These are phyloP conservation scores for Hecatera dysodea DNA, from an alignment of 2,888 invertebrate genomes.

Conservation along the genomic window DNA sequence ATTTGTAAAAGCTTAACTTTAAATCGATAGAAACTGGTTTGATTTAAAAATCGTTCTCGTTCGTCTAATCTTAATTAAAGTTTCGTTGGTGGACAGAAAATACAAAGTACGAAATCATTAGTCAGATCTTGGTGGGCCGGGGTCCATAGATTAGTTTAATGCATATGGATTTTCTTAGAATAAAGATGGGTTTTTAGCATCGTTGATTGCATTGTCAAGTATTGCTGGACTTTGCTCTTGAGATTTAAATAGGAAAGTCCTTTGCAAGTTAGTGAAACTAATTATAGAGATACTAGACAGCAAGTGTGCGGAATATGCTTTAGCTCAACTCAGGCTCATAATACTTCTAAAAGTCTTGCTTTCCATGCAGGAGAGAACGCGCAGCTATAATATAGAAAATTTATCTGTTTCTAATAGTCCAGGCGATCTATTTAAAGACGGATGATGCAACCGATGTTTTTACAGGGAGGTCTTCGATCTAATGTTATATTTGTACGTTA, in stretches of 20 bases:
- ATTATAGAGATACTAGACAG: conserved; percentile 25
- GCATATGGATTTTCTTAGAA: conserved; percentile 44
- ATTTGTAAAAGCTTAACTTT: conserved; percentile 36
- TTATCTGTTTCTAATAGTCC: conserved; percentile 69
- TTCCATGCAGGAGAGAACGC: conserved; percentile 24
- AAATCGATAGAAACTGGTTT: conserved; percentile 44
- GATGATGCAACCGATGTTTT: conserved; percentile 71
- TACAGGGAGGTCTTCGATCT: conserved; percentile 62
- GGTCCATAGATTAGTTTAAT: conserved; percentile 32
- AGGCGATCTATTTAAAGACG: conserved; percentile 66
- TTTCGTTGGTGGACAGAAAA: conserved; percentile 45
- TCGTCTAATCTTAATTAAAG: conserved; percentile 49
- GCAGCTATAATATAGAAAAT: conserved; percentile 56
- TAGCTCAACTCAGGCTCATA: neutral
- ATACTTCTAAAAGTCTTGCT: conserved; percentile 8
- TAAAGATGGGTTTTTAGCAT: conserved; percentile 14
- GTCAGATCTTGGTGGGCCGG: conserved; percentile 14
- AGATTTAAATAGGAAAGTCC: conserved; percentile 31
- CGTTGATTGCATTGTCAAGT: conserved; percentile 10
- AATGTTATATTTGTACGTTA: conserved; percentile 64
- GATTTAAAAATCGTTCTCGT: conserved; percentile 33
- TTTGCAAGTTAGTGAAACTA: conserved; percentile 30
- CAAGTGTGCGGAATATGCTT: conserved; percentile 4
- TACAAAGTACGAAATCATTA: conserved; percentile 31
- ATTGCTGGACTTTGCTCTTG: conserved; percentile 28